Evolutionary conservation across 2,888 invertebrate species (phyloP).

Genomic region (Lasioglossum pauxillum): DNA sequence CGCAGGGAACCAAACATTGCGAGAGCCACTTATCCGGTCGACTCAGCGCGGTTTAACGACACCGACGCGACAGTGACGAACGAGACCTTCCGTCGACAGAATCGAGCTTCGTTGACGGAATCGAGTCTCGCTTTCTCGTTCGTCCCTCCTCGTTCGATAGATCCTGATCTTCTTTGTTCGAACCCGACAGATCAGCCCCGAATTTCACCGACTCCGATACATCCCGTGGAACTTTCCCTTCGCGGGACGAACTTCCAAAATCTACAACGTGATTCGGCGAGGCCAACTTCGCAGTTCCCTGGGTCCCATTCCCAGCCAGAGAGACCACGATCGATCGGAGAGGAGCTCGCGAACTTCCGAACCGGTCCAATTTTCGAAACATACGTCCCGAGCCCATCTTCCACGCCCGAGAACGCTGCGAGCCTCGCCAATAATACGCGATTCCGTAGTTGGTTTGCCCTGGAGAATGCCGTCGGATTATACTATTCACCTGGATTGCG

Average conservation of each 20-base stretch:
- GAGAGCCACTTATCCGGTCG: slow-evolving; percentile 50
- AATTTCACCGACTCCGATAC: slow-evolving; percentile 10
- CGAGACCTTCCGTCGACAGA: slow-evolving; percentile 12
- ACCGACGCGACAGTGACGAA: slow-evolving; percentile 1
- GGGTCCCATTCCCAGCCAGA: not conserved
- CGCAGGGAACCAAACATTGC: slow-evolving; percentile 32
- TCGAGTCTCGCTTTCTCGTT: not conserved
- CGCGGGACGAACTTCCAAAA: slow-evolving; percentile 13
- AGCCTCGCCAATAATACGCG: not conserved
- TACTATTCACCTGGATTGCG: not conserved
- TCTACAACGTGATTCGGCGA: slow-evolving; percentile 1
- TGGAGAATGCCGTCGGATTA: not conserved
- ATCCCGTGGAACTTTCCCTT: slow-evolving; percentile 5
- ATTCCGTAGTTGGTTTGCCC: not conserved
- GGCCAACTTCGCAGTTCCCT: slow-evolving; percentile 22
- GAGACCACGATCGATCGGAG: slow-evolving; percentile 18
- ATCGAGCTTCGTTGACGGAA: not conserved
- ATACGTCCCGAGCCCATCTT: not conserved
- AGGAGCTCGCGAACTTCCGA: slow-evolving; percentile 14
- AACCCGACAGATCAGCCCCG: not conserved
- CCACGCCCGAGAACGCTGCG: not conserved
- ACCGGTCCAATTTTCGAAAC: slow-evolving; percentile 40
- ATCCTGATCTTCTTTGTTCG: not conserved
- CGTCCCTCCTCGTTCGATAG: not conserved
- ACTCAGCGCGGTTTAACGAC: slow-evolving; percentile 2